These are phyloP conservation scores for Tipula lateralis DNA, from an alignment of 2,888 invertebrate species.

Conservation along the genomic window DNA sequence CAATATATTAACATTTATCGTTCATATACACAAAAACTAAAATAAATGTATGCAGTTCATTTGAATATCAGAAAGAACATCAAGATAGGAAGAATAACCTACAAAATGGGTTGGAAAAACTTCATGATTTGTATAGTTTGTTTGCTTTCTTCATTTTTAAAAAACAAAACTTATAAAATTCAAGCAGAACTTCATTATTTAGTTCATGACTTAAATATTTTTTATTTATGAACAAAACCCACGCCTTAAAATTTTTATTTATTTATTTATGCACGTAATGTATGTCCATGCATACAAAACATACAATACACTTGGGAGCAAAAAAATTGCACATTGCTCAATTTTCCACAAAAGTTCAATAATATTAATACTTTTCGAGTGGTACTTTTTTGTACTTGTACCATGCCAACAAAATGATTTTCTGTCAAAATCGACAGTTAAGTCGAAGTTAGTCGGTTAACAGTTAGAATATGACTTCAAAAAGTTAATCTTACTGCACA, in stretches of 20 bases:
- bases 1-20: background rate
- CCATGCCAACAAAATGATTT: too few relatives aligned
- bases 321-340: too few relatives aligned
- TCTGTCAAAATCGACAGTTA: too few relatives aligned
- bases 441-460: too few relatives aligned
- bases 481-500: too few relatives aligned
- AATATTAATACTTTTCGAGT: too few relatives aligned
- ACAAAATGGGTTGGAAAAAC: slow-evolving; percentile 15
- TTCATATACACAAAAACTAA: background rate
- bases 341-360: too few relatives aligned
- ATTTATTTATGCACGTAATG: slow-evolving; percentile 13
- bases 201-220: background rate
- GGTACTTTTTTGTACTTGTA: too few relatives aligned
- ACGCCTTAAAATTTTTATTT: background rate
- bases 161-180: background rate
- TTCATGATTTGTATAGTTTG: slow-evolving; percentile 5
- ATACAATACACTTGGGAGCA: too few relatives aligned
- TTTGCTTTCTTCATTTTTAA: background rate
- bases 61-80: background rate
- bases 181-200: background rate
- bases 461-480: too few relatives aligned
- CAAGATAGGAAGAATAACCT: background rate
- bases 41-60: background rate
- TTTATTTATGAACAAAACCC: slow-evolving; percentile 19
- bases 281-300: background rate